Conservation (phyloP, 2,888 invertebrate genomes). For the Xestia sexstrigata region DNA sequence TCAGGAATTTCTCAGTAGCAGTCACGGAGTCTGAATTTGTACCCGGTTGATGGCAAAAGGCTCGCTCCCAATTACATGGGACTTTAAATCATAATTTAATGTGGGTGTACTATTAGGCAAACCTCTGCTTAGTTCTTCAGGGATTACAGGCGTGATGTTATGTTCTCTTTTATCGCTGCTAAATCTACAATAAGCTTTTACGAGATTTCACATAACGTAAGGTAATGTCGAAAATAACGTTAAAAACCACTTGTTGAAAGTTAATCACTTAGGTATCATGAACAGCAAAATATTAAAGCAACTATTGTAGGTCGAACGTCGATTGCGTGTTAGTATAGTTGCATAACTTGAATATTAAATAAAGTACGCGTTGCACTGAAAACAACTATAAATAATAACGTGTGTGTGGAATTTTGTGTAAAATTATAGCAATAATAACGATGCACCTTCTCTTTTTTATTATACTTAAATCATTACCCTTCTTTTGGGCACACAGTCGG, state of each 20-base stretch:
- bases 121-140: too few species aligned
- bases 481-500: neutral
- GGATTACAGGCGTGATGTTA: too few species aligned
- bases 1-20: too few species aligned
- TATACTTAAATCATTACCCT: neutral
- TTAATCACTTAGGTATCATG: constrained; percentile 22
- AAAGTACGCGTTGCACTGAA: constrained; percentile 14
- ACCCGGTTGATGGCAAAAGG: too few species aligned
- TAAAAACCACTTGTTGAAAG: constrained; percentile 34
- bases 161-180: neutral
- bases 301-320: constrained; percentile 37
- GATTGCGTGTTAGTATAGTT: constrained; percentile 48
- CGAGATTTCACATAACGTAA: neutral
- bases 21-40: too few species aligned
- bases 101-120: too few species aligned
- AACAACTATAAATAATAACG: constrained; percentile 7
- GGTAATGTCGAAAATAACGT: neutral
- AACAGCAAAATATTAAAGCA: constrained; percentile 8
- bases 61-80: too few species aligned
- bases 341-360: constrained; percentile 57
- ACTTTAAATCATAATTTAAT: too few species aligned
- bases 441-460: constrained; percentile 21
- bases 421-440: neutral
- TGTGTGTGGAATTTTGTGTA: neutral
- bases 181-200: neutral